A percentile compares a stretch with the other conserved stretches of the same genome.
Conservation (phyloP, 1,140 invertebrate species). For the Grapholita molesta region DNA sequence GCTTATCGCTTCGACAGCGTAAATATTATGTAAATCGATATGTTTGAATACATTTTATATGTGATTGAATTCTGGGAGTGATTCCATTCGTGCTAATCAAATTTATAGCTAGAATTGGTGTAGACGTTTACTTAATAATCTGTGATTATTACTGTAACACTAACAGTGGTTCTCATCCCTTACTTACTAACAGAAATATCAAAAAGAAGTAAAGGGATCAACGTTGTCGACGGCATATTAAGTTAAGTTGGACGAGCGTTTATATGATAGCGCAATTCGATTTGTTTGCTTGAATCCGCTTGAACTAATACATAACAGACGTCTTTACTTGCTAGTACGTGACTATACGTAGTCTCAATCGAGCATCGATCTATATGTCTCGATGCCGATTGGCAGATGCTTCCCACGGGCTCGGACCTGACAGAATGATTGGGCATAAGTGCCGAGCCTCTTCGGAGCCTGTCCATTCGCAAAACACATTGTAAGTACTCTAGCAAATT, state of each 20-base stretch:
- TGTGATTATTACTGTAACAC: too few species aligned
- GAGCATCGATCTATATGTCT: slow-evolving; percentile 1
- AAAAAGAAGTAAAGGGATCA: too few species aligned
- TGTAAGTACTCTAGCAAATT: neutral
- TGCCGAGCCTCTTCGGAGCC: slow-evolving; percentile 33
- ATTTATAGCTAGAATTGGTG: neutral
- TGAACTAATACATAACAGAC: too few species aligned
- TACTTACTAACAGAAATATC: too few species aligned
- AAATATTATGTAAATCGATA: neutral
- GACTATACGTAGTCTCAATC: neutral
- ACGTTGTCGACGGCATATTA: too few species aligned
- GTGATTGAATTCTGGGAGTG: neutral
- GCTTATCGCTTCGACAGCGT: neutral
- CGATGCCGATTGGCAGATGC: slow-evolving; percentile 25
- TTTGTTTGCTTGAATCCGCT: too few species aligned
- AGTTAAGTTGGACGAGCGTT: too few species aligned
- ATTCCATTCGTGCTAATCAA: neutral
- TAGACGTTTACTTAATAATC: neutral
- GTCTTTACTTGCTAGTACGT: too few species aligned
- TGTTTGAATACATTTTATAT: neutral
- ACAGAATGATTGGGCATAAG: slow-evolving; percentile 53
- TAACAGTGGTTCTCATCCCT: too few species aligned
- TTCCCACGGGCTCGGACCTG: slow-evolving; percentile 47
- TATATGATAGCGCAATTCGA: too few species aligned
- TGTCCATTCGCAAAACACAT: slow-evolving; percentile 16